Evolutionary conservation across 2,888 invertebrate species (phyloP), one percentile per base, ranked within the genome.

Genomic region (Pseudococcus longispinus): DNA sequence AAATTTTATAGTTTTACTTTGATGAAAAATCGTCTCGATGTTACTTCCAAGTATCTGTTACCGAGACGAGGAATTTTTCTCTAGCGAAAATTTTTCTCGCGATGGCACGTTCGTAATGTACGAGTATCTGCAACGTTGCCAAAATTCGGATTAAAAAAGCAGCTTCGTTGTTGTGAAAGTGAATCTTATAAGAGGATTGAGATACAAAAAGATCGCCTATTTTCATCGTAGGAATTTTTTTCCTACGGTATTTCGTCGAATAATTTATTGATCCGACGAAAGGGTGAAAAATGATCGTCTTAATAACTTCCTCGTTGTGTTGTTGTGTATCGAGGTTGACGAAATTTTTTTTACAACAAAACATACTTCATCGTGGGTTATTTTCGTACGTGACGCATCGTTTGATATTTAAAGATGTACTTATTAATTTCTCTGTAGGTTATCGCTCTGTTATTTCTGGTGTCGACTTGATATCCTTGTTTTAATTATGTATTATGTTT

Each of bases 71-170:
- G 70, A 70, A 70, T 70, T 70, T 70, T 70, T 18, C 20, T 6
- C 2, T 29, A 29, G 8, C 18, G 70, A 70, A 70, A 18, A 32
- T 70, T 70, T 70, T 29, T 70, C 29, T 70, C 32, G 18, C 15
- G 26, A 29, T 70, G 70, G 23, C 18, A 20, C 29, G 13, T 37
- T 23, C 77, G 77, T 77, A 37, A 37, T 37, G 77, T 37, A 77
- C n/a, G n/a, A n/a, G n/a, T n/a, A n/a, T n/a, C 32, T 77, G 37
- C 29, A 80, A 80, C 77, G 20, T 80, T 80, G 77, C 77, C 77
- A 80, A 80, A 37, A 80, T 20, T 60, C 9, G 20, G 20, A 20
- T 80, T 20, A 42, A 80, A 42, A 42, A 42, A 13, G 13, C 18
- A n/a, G 6, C n/a, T 37, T 77, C 6, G 20, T n/a, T n/a, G 32